Percentiles rank a stretch among this genome's conserved stretches.
Evolutionary conservation across 2,113 vertebrate genomes (phyloP).

Genomic region (Falcunculus frontatus): DNA sequence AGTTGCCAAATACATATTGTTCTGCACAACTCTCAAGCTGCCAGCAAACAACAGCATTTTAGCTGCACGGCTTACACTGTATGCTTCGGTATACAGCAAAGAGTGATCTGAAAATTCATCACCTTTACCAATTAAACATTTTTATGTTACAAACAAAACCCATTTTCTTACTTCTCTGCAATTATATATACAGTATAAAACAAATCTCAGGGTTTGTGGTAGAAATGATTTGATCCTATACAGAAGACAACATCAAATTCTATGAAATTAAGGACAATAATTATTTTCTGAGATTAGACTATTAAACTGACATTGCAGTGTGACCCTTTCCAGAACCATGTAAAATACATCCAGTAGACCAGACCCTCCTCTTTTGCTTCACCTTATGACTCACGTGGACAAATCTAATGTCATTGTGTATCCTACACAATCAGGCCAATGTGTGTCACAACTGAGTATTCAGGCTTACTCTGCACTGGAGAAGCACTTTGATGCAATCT

Average conservation of each 20-base stretch:
- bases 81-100: neutral
- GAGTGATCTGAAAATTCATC: neutral
- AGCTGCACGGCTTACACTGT: neutral
- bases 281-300: neutral
- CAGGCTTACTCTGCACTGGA: neutral
- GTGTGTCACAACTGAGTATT: neutral
- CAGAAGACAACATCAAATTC: neutral
- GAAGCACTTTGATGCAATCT: neutral
- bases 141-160: neutral
- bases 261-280: neutral
- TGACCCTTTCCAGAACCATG: neutral
- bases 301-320: neutral
- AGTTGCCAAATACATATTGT: neutral
- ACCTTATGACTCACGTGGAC: neutral
- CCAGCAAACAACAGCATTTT: neutral
- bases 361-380: neutral
- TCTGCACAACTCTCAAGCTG: neutral
- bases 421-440: fast-evolving
- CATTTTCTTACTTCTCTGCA: neutral
- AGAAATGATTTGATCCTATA: neutral
- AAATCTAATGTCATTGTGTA: neutral
- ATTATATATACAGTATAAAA: slow-evolving; percentile 32
- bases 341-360: neutral
- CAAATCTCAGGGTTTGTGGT: neutral
- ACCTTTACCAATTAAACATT: neutral